Evolutionary conservation across 2,797 vertebrate genomes (phyloP), one percentile per base, ranked within the genome.

Genomic region (Argya squamiceps): DNA sequence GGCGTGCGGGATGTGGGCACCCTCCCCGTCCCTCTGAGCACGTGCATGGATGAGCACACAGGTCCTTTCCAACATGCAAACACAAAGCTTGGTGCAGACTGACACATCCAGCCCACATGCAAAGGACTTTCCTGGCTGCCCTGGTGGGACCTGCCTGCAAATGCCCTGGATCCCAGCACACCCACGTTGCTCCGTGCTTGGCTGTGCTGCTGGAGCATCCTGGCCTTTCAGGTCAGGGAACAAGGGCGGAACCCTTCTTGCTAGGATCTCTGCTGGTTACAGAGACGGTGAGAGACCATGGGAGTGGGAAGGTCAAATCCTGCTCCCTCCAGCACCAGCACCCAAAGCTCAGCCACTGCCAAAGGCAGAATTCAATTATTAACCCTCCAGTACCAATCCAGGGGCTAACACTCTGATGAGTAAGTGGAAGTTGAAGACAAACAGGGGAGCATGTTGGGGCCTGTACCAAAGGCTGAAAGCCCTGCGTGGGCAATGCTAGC

Each of bases 21-120:
- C 23, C 10, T 56, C 50, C 83, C 46, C 26, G 6, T 16, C 27
- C 60, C 39, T 59, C 83, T 1, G 0, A 46, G 34, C 41, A 34
- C 0, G 1, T 30, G 34, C 26, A 24, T 0, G 5, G 30, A 46
- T 5, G 30, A 76, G 22, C 44, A 63, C 1, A 4, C 0, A 0
- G 12, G 62, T 32, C 47, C 2, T 0, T 56, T 5, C 1, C 5
- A 39, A 53, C 1, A 2, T 2, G 52, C 49, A 30, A 50, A 49
- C 24, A 39, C 44, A 46, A 44, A 67, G 18, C 36, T 9, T 41
- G 29, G 41, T 27, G 73, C 46, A 27, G 0, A 2, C 5, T 0
- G 0, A 16, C 1, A 1, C 32, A 32, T 44, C 20, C 60, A 64
- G 34, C 36, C 36, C 56, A 63, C 52, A 3, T 0, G 20, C 20